These are phyloP conservation scores for Clavelina lepadiformis DNA, from an alignment of 23 tunicate species.

Conservation along the genomic window DNA sequence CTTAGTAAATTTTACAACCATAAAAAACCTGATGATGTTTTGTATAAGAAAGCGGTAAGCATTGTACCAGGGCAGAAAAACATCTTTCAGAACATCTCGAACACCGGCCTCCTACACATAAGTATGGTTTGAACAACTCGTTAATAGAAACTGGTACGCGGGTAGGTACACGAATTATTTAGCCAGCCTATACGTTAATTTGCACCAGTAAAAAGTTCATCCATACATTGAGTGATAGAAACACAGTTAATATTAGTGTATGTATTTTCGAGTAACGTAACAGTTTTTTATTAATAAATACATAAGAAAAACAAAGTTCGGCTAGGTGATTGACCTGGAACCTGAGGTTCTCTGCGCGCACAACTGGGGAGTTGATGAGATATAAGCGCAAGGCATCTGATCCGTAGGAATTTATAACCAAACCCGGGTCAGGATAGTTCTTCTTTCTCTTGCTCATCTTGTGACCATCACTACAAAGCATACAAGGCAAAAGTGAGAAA, in stretches of 20 bases:
- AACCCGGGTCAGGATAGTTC: slow-evolving; percentile 95
- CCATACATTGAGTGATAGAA: too few species aligned
- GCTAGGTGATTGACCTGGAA: slow-evolving; percentile 45
- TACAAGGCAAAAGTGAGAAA: too few species aligned
- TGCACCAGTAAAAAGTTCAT: too few species aligned
- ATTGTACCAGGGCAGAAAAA: slow-evolving; percentile 98
- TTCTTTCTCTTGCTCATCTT: slow-evolving; percentile 98
- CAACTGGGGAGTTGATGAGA: slow-evolving; percentile 95
- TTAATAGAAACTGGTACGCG: not conserved
- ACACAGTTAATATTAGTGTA: too few species aligned
- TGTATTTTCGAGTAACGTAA: too few species aligned
- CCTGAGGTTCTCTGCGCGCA: slow-evolving; percentile 90
- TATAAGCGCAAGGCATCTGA: slow-evolving; percentile 97
- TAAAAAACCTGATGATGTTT: slow-evolving; percentile 85
- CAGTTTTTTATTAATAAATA: too few species aligned
- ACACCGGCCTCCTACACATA: slow-evolving; percentile 75
- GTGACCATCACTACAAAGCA: slow-evolving; percentile 68
- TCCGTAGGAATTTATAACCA: slow-evolving; percentile 72
- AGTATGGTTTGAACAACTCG: too few species aligned
- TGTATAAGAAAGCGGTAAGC: slow-evolving; percentile 91
- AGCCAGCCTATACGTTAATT: too few species aligned
- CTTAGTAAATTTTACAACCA: too few species aligned
- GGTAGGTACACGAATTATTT: too few species aligned
- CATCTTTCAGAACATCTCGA: slow-evolving; percentile 81
- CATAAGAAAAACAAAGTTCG: not conserved